These are phyloP conservation scores for Linyphia triangularis DNA, from an alignment of 2,888 invertebrate species.

Conservation along the genomic window DNA sequence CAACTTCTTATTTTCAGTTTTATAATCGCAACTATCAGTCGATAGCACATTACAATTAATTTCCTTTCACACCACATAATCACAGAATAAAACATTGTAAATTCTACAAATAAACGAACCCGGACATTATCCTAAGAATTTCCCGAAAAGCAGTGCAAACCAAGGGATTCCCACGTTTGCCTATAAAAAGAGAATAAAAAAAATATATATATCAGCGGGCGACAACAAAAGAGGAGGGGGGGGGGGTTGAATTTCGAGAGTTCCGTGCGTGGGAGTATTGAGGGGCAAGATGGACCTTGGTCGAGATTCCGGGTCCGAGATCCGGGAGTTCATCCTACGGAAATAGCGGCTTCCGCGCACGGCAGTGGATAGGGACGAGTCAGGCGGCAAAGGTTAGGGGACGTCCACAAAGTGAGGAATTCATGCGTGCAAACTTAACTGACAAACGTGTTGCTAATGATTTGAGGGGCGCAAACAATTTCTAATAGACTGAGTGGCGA, in stretches of 20 bases:
- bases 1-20: too few relatives aligned
- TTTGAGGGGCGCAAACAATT: too few relatives aligned
- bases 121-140: background rate
- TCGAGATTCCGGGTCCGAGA: slow-evolving; percentile 65
- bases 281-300: slow-evolving; percentile 37
- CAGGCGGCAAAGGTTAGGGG: background rate
- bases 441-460: too few relatives aligned
- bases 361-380: background rate
- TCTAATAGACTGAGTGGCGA: too few relatives aligned
- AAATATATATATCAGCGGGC: background rate
- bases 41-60: too few relatives aligned
- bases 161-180: background rate
- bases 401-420: background rate
- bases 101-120: background rate
- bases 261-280: slow-evolving; percentile 20
- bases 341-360: slow-evolving; percentile 61
- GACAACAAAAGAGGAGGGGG: background rate
- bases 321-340: slow-evolving; percentile 74
- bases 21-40: too few relatives aligned
- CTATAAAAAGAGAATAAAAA: background rate
- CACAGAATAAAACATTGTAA: too few relatives aligned
- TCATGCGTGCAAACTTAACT: too few relatives aligned
- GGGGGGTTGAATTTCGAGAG: too few relatives aligned
- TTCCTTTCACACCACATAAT: too few relatives aligned
- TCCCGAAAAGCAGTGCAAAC: background rate